These are phyloP conservation scores for Limanda limanda DNA, from an alignment of 2,113 vertebrate species.

Conservation along the genomic window DNA sequence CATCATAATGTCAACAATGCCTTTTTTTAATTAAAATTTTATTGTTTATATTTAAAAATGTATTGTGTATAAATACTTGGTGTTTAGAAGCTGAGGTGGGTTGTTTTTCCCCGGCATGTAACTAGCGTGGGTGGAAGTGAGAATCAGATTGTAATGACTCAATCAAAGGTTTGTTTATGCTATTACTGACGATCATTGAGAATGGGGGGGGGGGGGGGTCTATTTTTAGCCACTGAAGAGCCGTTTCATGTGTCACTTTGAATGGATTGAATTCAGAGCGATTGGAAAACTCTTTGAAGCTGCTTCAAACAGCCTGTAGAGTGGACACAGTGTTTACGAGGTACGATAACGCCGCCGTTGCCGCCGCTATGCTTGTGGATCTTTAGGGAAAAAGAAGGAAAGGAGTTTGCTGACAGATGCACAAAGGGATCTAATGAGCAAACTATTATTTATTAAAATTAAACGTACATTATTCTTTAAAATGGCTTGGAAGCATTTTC, in stretches of 20 bases:
- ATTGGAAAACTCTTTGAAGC: constrained; percentile 50
- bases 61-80: neutral
- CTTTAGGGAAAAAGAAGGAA: neutral
- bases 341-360: neutral
- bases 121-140: neutral
- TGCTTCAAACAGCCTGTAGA: constrained; percentile 47
- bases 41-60: neutral
- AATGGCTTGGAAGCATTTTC: neutral
- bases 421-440: neutral
- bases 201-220: neutral
- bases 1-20: no score
- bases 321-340: constrained; percentile 35
- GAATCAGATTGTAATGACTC: neutral
- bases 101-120: no score
- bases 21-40: neutral
- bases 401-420: neutral
- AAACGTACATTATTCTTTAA: neutral
- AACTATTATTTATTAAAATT: neutral
- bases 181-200: constrained; percentile 8
- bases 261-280: constrained; percentile 33
- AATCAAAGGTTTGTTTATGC: constrained; percentile 18
- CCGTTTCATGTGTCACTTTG: constrained; percentile 26
- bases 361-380: neutral
- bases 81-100: neutral
- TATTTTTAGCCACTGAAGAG: constrained; percentile 45